A percentile compares a stretch with the other conserved stretches of the same genome.
Evolutionary conservation across 2,113 vertebrate genomes (phyloP).

Genomic region (Bostrychus sinensis): DNA sequence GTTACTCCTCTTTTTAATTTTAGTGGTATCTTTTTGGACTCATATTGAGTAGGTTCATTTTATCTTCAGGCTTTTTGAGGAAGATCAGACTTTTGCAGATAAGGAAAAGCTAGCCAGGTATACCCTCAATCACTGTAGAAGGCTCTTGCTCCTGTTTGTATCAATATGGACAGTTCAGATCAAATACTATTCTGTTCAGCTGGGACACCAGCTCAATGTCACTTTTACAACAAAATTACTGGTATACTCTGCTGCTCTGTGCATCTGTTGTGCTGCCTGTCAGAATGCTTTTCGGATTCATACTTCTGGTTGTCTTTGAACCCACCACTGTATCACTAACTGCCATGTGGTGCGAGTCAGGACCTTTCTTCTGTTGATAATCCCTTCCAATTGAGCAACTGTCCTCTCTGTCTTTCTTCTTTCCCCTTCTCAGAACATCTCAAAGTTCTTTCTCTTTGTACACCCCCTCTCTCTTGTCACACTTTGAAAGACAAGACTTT

Average conservation of each 20-base stretch:
- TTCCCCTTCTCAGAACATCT: conserved; percentile 62
- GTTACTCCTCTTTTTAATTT: conserved; percentile 19
- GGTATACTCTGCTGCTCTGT: conserved; percentile 14
- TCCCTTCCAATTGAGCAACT: conserved; percentile 56
- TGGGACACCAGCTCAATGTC: conserved; percentile 32
- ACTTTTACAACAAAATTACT: conserved; percentile 35
- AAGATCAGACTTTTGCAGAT: conserved; percentile 90
- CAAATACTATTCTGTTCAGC: conserved; percentile 31
- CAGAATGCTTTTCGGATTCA: conserved; percentile 33
- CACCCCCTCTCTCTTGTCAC: conserved; percentile 61
- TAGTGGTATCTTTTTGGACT: conserved; percentile 65
- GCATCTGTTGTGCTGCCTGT: conserved; percentile 41
- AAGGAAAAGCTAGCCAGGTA: conserved; percentile 94
- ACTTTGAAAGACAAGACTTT: conserved; percentile 57
- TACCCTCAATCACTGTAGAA: conserved; percentile 51
- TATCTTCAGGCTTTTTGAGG: conserved; percentile 90
- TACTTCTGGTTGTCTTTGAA: conserved; percentile 28
- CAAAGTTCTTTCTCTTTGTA: conserved; percentile 60
- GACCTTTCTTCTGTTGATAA: conserved; percentile 36
- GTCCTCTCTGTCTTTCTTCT: conserved; percentile 50
- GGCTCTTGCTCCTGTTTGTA: conserved; percentile 55
- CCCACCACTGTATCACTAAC: conserved; percentile 47
- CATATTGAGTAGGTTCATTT: conserved; percentile 84
- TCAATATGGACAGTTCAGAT: conserved; percentile 49
- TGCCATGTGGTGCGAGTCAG: conserved; percentile 33